phyloP scores from a whole-genome alignment of 1,140 invertebrate species.

The Pteromalus puparum region DNA sequence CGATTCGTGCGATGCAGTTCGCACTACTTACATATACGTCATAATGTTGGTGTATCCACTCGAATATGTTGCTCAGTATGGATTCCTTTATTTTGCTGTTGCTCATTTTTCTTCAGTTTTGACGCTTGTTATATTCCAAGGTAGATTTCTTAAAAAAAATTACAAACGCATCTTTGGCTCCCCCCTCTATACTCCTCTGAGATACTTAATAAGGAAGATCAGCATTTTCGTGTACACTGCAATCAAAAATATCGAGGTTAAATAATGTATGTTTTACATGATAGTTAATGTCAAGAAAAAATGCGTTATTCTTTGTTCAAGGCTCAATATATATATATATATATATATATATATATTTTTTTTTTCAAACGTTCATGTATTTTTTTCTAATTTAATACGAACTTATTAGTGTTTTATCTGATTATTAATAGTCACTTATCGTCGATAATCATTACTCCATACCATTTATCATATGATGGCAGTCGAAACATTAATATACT shows the following conservation, averaged over 20 bases:
- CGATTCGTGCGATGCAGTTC: slow-evolving; percentile 43
- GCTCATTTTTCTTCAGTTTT: slow-evolving; percentile 48
- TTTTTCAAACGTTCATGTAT: not conserved
- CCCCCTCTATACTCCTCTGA: slow-evolving; percentile 57
- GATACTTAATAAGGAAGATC: slow-evolving; percentile 67
- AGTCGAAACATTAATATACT: slow-evolving; percentile 33
- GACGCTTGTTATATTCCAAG: slow-evolving; percentile 59
- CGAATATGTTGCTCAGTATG: slow-evolving; percentile 31
- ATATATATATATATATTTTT: too few relatives aligned
- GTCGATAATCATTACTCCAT: not conserved
- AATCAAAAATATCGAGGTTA: slow-evolving; percentile 59
- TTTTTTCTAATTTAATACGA: too few relatives aligned
- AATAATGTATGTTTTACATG: not conserved
- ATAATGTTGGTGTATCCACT: slow-evolving; percentile 46
- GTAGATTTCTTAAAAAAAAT: slow-evolving; percentile 69
- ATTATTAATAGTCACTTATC: not conserved
- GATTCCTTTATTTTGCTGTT: slow-evolving; percentile 41
- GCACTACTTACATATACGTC: slow-evolving; percentile 51
- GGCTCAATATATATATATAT: too few relatives aligned
- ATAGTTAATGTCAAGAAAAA: slow-evolving; percentile 7
- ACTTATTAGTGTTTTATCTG: not conserved
- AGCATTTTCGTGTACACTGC: slow-evolving; percentile 73
- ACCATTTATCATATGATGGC: not conserved
- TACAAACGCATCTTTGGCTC: slow-evolving; percentile 75
- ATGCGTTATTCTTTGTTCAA: slow-evolving; percentile 18